Evolutionary conservation across 2,113 vertebrate species (phyloP).

Genomic region (Siniperca knerii): DNA sequence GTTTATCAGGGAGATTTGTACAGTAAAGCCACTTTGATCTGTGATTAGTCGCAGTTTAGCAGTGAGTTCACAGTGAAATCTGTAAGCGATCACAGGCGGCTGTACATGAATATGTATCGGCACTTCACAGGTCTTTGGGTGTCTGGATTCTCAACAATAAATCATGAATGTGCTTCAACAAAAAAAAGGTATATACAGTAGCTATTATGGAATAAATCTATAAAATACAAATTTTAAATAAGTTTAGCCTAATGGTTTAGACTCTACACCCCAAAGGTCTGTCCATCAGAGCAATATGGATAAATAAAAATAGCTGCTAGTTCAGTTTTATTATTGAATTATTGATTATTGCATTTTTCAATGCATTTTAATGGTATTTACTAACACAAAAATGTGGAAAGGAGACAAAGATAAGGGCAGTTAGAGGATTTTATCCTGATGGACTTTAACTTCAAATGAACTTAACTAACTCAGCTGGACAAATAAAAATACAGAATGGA

Average conservation of each 20-base stretch:
- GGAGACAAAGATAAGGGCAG: not conserved
- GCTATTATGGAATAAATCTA: not conserved
- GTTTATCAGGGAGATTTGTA: constrained; percentile 75
- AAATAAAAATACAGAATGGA: not conserved
- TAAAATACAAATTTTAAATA: not conserved
- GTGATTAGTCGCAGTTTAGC: constrained; percentile 72
- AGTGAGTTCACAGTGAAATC: constrained; percentile 14
- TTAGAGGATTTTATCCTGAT: too few species aligned
- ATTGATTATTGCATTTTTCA: not conserved
- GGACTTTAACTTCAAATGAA: not conserved
- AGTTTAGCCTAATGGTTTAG: not conserved
- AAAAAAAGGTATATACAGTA: not conserved
- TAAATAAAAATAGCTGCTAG: not conserved
- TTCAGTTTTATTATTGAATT: not conserved
- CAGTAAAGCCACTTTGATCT: constrained; percentile 77
- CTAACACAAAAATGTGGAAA: not conserved
- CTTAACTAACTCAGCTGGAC: not conserved
- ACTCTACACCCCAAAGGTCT: not conserved
- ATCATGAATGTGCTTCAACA: not conserved
- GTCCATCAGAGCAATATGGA: not conserved
- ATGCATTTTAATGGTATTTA: not conserved
- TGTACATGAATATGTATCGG: constrained; percentile 17
- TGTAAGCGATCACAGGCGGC: constrained; percentile 36
- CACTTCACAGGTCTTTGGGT: constrained; percentile 36
- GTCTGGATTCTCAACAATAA: not conserved